These are phyloP conservation scores for Hystrix cristata DNA, from an alignment of 2,113 vertebrate genomes.

Conservation along the genomic window DNA sequence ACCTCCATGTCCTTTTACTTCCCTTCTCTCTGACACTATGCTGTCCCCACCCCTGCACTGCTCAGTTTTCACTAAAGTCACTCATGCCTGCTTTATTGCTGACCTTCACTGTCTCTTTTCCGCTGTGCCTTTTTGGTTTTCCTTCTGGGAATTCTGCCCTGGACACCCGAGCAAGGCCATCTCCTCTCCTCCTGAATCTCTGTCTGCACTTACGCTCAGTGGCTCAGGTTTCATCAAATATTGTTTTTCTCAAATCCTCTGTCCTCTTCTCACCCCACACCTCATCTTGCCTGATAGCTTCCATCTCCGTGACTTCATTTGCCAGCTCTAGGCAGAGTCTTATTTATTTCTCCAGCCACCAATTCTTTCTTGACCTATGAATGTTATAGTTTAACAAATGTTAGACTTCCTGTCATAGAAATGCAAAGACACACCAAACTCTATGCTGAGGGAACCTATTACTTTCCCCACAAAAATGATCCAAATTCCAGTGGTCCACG, in stretches of 20 bases:
- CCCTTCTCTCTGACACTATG: background rate
- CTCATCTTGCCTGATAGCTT: too few relatives aligned
- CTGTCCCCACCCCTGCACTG: too few relatives aligned
- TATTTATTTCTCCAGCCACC: background rate
- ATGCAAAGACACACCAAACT: background rate
- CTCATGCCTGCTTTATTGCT: background rate
- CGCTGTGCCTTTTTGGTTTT: background rate
- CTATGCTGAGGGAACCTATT: background rate
- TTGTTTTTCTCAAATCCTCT: background rate
- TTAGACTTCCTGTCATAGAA: background rate
- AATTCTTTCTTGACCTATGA: background rate
- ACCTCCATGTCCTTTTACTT: background rate
- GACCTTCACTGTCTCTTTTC: background rate
- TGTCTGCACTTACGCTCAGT: background rate
- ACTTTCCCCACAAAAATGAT: background rate
- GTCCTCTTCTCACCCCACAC: background rate
- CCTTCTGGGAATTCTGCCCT: background rate
- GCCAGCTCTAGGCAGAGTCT: background rate
- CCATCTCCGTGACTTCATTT: too few relatives aligned
- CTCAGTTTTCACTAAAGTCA: background rate
- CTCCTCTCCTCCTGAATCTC: background rate
- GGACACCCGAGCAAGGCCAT: too few relatives aligned
- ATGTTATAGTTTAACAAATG: too few relatives aligned
- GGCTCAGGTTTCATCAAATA: background rate
- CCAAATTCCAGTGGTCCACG: background rate